Evolutionary conservation across 2,888 invertebrate genomes (phyloP), one percentile per base, ranked within the genome.

Genomic region (Mamestra brassicae): DNA sequence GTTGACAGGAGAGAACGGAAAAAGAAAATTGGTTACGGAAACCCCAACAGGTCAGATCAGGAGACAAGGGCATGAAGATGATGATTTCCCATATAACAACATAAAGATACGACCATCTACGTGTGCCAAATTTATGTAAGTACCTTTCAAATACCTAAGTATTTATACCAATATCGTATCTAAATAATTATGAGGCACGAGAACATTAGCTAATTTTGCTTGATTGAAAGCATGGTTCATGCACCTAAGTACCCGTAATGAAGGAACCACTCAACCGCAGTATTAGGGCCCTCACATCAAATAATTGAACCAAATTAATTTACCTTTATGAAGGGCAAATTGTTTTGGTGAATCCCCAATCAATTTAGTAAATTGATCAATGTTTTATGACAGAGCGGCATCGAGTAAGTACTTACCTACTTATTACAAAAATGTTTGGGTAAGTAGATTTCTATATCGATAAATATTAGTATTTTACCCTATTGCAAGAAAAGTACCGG

Each of bases 261-360:
- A 81, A 85, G 76, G 84, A 83, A 75, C 84, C 86, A 88, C 88
- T 86, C 86, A 85, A 88, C 87, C 88, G 84, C 81, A 77, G 75
- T 77, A 70, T 73, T 85, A 80, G 83, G 83, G 83, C 89, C 88
- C 91, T 92, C 89, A 89, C 87, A 86, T 88, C 83, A 87, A 88
- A 89, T 92, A 93, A 94, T 93, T 92, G 91, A 87, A 79, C 89
- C 88, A 85, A 94, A 93, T 93, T 94, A 93, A 95, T 94, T 92
- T 92, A 92, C 92, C 89, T 94, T 93, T 94, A 95, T 93, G 92
- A 94, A 93, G 93, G 95, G 94, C 89, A 93, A 95, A 95, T 94
- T 94, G 94, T 92, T 94, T 91, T 90, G 92, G 92, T 93, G 92
- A 93, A 93, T 94, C 94, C 94, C 95, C 92, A 93, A 94, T 94